A percentile compares a stretch with the other conserved stretches of the same genome.
phyloP scores from a whole-genome alignment of 2,888 invertebrate genomes.

The Eristalis intricaria region DNA sequence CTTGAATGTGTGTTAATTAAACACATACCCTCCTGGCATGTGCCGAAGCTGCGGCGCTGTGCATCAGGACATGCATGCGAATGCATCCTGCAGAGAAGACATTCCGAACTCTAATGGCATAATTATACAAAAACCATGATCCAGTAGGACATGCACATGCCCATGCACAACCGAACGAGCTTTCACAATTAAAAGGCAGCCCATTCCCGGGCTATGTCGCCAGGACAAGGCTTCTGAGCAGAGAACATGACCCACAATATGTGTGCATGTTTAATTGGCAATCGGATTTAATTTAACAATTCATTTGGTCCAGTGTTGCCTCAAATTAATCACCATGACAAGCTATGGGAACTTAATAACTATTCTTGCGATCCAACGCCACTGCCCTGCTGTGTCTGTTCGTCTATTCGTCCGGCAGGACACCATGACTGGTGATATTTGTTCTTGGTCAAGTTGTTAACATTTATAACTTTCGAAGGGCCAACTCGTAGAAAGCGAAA shows the following conservation, averaged over 20 bases:
- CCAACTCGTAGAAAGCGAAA: constrained; percentile 3
- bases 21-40: constrained; percentile 7
- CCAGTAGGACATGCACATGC: background rate
- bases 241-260: constrained; percentile 29
- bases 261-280: constrained; percentile 60
- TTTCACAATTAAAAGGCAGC: background rate
- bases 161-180: background rate
- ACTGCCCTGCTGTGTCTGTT: background rate
- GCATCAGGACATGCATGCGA: background rate
- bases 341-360: constrained; percentile 42
- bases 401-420: background rate
- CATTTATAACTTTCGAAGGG: constrained; percentile 44
- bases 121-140: constrained; percentile 53
- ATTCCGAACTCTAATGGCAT: constrained; percentile 52
- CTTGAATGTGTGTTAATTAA: constrained; percentile 48
- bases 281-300: constrained; percentile 66
- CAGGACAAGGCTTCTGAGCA: background rate
- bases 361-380: constrained; percentile 22
- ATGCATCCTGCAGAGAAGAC: constrained; percentile 26
- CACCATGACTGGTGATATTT: background rate
- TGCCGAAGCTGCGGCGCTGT: background rate
- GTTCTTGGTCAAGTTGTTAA: constrained; percentile 33
- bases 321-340: constrained; percentile 51
- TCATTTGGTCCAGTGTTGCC: constrained; percentile 52
- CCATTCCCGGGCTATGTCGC: background rate